Evolutionary conservation across 1,140 invertebrate genomes (phyloP).

Genomic region (Orius laevigatus): DNA sequence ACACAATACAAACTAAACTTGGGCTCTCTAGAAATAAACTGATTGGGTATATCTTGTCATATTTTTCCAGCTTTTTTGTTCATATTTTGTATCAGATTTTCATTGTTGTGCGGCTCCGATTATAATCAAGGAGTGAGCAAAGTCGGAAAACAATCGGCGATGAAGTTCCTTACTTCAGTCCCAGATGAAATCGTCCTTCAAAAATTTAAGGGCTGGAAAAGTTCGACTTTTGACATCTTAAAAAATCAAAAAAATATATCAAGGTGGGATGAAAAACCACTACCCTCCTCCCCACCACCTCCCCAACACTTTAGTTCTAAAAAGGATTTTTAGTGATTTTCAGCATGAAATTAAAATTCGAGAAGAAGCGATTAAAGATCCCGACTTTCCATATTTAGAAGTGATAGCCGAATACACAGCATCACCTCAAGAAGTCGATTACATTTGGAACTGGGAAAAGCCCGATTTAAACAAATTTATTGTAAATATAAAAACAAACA

Average conservation of each 20-base stretch:
- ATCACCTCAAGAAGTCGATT: neutral
- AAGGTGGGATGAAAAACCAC: conserved; percentile 7
- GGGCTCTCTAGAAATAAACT: conserved; percentile 64
- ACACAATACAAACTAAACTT: conserved; percentile 38
- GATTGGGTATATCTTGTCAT: conserved; percentile 31
- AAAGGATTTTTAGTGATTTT: conserved; percentile 27
- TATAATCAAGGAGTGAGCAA: conserved; percentile 65
- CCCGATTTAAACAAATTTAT: conserved; percentile 52
- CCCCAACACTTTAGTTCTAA: conserved; percentile 36
- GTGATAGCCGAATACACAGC: conserved; percentile 51
- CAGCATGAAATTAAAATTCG: conserved; percentile 52
- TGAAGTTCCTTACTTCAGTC: conserved; percentile 53
- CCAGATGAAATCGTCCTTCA: conserved; percentile 40
- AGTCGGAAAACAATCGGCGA: conserved; percentile 57
- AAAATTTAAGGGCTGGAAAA: conserved; percentile 29
- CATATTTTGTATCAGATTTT: conserved; percentile 31
- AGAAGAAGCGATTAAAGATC: conserved; percentile 43
- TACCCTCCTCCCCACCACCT: neutral
- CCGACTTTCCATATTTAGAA: conserved; percentile 50
- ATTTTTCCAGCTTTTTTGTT: neutral
- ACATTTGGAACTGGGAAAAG: conserved; percentile 41
- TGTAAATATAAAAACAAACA: conserved; percentile 29
- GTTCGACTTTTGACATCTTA: neutral
- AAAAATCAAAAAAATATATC: neutral
- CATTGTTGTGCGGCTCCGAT: conserved; percentile 73